phyloP scores from a whole-genome alignment of 2,888 invertebrate species.

The Neoscelio sp. region DNA sequence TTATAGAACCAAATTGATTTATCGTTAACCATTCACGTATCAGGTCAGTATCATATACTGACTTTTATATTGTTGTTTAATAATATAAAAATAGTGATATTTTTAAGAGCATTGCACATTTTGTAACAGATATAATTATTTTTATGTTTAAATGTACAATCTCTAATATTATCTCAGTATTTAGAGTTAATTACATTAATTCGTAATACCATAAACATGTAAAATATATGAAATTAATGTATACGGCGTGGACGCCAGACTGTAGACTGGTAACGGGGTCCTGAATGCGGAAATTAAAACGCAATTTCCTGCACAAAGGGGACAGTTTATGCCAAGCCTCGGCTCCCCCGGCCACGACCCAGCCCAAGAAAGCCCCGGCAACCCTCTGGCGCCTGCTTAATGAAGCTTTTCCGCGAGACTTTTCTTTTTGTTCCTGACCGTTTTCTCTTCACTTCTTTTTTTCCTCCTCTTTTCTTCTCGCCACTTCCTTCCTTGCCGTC shows the following conservation, averaged over 20 bases:
- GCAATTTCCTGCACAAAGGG: slow-evolving; percentile 82
- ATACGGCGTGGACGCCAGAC: slow-evolving; percentile 73
- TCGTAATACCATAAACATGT: too few relatives aligned
- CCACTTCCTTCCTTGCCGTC: slow-evolving; percentile 11
- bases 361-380: slow-evolving; percentile 36
- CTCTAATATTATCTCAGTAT: too few relatives aligned
- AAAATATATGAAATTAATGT: slow-evolving; percentile 79
- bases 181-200: too few relatives aligned
- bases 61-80: too few relatives aligned
- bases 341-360: slow-evolving; percentile 58
- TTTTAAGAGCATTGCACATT: too few relatives aligned
- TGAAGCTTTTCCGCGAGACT: slow-evolving; percentile 79
- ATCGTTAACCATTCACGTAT: too few relatives aligned
- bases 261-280: slow-evolving; percentile 73
- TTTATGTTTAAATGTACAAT: too few relatives aligned
- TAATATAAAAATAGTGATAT: too few relatives aligned
- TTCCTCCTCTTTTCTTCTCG: slow-evolving; percentile 19
- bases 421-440: slow-evolving; percentile 70
- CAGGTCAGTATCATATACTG: too few relatives aligned
- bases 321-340: slow-evolving; percentile 80
- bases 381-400: slow-evolving; percentile 78
- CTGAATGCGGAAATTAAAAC: slow-evolving; percentile 82
- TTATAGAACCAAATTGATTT: too few relatives aligned
- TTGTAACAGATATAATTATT: too few relatives aligned
- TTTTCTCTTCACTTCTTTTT: slow-evolving; percentile 30